A percentile compares a stretch with the other conserved stretches of the same genome.
phyloP scores from a whole-genome alignment of 2,888 invertebrate genomes.

The Hipparchia semele region DNA sequence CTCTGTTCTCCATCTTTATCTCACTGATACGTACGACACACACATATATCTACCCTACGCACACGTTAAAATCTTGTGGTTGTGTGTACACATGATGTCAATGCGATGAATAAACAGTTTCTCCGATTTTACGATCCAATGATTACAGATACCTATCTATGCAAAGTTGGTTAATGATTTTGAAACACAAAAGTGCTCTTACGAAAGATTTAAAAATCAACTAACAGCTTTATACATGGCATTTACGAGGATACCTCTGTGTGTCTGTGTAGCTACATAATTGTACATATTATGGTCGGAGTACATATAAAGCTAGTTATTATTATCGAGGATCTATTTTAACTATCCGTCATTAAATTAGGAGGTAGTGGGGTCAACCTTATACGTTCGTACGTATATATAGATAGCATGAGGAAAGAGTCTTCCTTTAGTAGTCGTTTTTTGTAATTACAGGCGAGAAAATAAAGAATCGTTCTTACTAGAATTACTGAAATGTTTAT shows the following conservation, averaged over 20 bases:
- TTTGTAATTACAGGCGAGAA: background rate
- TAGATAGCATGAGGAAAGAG: background rate
- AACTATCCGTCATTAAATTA: background rate
- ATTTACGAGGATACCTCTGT: slow-evolving; percentile 3
- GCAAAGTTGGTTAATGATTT: slow-evolving; percentile 74
- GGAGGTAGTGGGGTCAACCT: background rate
- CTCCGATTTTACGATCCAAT: slow-evolving; percentile 80
- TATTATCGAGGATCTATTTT: background rate
- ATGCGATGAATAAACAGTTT: slow-evolving; percentile 81
- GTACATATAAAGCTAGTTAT: too few species aligned
- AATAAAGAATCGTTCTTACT: too few species aligned
- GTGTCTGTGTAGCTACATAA: background rate
- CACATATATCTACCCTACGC: slow-evolving; percentile 47
- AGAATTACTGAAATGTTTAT: too few species aligned
- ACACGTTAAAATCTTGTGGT: slow-evolving; percentile 48
- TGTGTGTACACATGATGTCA: slow-evolving; percentile 61
- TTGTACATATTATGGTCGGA: background rate
- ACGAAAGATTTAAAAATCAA: slow-evolving; percentile 41
- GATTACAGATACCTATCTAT: slow-evolving; percentile 77
- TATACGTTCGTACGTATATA: background rate
- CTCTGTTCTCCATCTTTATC: slow-evolving; percentile 63
- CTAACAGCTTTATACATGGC: slow-evolving; percentile 15
- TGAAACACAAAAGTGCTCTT: slow-evolving; percentile 58
- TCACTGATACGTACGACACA: slow-evolving; percentile 72
- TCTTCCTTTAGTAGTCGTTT: background rate